Base-by-base conservation (phyloP, 1,140 invertebrate species). In the Hylaeus anthracinus region DNA sequence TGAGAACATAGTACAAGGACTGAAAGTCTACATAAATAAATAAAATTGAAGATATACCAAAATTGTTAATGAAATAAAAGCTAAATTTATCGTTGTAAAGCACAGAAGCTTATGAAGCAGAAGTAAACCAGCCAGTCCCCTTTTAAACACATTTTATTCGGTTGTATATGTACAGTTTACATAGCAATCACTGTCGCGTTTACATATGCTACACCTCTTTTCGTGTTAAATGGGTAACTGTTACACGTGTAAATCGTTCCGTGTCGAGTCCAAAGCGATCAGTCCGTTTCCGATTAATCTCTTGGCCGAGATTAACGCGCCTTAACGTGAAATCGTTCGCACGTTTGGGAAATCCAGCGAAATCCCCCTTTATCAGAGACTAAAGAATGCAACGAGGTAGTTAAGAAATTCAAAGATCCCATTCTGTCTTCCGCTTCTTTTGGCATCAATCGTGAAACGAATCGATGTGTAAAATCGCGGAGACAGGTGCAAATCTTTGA, bases 131-230 rank as follows among this genome's bases (percentile, higher is more conserved):
- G 15, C 2, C 26, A 26, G 14, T 43, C 15, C 67, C 48, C 9
- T 76, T 86, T 86, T 86, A 86, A 83, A 86, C 78, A 86, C 78
- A 83, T 73, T 86, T 86, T 86, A 85, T 85, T 81, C 65, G 53
- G 14, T 63, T 12, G 69, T 84, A 71, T 86, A 74, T 81, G 60
- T 85, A 81, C 84, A 85, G 66, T 71, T 71, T 85, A 75, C 58
- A 73, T 83, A 45, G 72, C 83, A 66, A 85, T 86, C 76, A 64
- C 78, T 67, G 72, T 43, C 75, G 69, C 61, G 72, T 79, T 26
- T 86, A 75, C 69, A 83, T 72, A 83, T 79, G 37, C 63, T 86
- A 86, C 79, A 86, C 75, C 73, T 53, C 73, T 71, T 45, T 69
- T 63, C 48, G 76, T 69, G 37, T 75, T 70, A 79, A 83, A 72